These are phyloP conservation scores for roundworm (Caenorhabditis elegans) DNA, from an alignment of 1,140 invertebrate species.

Conservation along the genomic window DNA sequence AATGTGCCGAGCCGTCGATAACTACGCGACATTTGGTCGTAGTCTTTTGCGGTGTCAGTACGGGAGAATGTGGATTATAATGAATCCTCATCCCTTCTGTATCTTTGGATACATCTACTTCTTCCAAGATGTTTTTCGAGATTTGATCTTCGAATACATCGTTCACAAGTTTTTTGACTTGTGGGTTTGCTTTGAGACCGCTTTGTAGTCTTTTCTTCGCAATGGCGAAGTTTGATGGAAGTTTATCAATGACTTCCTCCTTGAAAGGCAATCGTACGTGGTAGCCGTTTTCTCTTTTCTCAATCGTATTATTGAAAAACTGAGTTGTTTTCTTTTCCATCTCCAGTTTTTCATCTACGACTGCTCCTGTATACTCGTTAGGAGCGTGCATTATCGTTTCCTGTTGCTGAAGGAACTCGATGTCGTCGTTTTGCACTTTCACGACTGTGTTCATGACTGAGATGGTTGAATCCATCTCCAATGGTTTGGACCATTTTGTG, in stretches of 20 bases:
- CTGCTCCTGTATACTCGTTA: no score
- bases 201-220: neutral
- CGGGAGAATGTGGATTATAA: neutral
- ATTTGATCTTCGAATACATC: neutral
- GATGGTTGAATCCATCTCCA: no score
- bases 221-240: neutral
- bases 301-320: no score
- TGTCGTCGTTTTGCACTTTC: no score
- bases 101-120: neutral
- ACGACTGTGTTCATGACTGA: no score
- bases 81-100: neutral
- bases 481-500: neutral
- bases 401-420: neutral
- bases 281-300: no score
- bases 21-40: conserved; percentile 65
- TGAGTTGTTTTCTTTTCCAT: no score
- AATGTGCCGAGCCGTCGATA: conserved; percentile 64
- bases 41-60: neutral
- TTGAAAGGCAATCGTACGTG: neutral
- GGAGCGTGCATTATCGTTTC: neutral
- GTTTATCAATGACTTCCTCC: neutral
- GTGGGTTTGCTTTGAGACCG: neutral
- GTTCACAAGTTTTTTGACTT: neutral
- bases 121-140: neutral
- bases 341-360: no score